These are phyloP conservation scores for Druceiella hillmani DNA, from an alignment of 2,888 invertebrate species.

Conservation along the genomic window DNA sequence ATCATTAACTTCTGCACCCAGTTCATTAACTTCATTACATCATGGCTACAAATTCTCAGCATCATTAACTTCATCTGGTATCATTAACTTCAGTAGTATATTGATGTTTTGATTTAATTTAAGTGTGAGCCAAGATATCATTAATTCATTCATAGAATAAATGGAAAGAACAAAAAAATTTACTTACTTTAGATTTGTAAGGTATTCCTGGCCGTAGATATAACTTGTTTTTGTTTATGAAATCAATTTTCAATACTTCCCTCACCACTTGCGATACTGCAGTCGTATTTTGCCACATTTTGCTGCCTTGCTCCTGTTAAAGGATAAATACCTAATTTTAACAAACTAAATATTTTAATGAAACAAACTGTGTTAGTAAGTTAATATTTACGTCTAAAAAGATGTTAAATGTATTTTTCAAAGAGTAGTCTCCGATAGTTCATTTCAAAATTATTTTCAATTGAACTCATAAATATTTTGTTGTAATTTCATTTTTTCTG, in stretches of 20 bases:
- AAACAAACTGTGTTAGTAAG: too few species aligned
- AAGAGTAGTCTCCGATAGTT: too few species aligned
- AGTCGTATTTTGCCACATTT: conserved; percentile 56
- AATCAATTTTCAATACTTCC: conserved; percentile 53
- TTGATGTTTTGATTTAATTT: conserved; percentile 3
- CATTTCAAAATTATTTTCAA: too few species aligned
- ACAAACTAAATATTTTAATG: background rate
- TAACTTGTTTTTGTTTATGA: conserved; percentile 49
- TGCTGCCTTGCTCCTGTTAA: conserved; percentile 58
- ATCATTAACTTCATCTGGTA: conserved; percentile 4
- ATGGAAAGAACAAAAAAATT: conserved; percentile 3
- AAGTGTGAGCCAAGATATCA: conserved; percentile 3
- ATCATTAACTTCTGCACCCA: too few species aligned
- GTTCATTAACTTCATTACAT: too few species aligned
- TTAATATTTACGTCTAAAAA: too few species aligned
- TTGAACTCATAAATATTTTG: too few species aligned
- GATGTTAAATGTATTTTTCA: too few species aligned
- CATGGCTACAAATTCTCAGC: too few species aligned
- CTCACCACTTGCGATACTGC: conserved; percentile 53
- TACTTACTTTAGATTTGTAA: conserved; percentile 56
- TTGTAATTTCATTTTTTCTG: too few species aligned
- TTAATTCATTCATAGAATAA: conserved; percentile 2
- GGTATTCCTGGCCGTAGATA: conserved; percentile 68
- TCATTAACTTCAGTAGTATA: conserved; percentile 4
- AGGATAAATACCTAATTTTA: background rate